These are phyloP conservation scores for Leptopterna dolabrata DNA, from an alignment of 2,888 invertebrate genomes.

Conservation along the genomic window DNA sequence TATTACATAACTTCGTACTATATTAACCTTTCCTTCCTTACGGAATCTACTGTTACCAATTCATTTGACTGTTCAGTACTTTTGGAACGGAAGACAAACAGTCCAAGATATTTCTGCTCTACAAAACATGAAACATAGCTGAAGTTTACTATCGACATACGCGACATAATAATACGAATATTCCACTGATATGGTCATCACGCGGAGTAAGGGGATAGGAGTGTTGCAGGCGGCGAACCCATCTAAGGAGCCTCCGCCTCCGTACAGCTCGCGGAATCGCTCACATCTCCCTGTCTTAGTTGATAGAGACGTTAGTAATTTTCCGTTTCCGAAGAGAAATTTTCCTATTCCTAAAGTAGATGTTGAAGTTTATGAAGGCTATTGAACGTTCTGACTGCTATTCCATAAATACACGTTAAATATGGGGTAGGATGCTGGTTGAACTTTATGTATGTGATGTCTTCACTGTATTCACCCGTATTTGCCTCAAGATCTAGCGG, in stretches of 20 bases:
- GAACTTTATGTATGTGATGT: not conserved
- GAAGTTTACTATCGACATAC: not conserved
- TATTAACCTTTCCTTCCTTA: too few relatives aligned
- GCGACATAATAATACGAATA: not conserved
- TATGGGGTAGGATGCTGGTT: not conserved
- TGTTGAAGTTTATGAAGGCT: not conserved
- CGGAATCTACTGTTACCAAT: too few relatives aligned
- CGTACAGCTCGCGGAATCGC: not conserved
- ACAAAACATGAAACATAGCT: not conserved
- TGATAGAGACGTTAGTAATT: not conserved
- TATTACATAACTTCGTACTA: too few relatives aligned
- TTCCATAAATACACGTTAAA: not conserved
- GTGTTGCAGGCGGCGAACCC: not conserved
- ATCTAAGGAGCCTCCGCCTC: not conserved
- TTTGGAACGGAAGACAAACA: too few relatives aligned
- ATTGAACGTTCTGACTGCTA: not conserved
- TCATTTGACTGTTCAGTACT: not conserved
- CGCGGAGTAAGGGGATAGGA: not conserved
- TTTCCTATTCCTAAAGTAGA: not conserved
- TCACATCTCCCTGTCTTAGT: not conserved
- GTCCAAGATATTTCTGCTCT: too few relatives aligned
- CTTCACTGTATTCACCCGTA: not conserved
- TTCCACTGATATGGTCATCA: not conserved
- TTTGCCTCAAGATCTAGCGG: not conserved
- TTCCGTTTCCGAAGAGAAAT: not conserved